Base-by-base conservation (phyloP, 2,888 invertebrate genomes). In the Troilus luridus region DNA sequence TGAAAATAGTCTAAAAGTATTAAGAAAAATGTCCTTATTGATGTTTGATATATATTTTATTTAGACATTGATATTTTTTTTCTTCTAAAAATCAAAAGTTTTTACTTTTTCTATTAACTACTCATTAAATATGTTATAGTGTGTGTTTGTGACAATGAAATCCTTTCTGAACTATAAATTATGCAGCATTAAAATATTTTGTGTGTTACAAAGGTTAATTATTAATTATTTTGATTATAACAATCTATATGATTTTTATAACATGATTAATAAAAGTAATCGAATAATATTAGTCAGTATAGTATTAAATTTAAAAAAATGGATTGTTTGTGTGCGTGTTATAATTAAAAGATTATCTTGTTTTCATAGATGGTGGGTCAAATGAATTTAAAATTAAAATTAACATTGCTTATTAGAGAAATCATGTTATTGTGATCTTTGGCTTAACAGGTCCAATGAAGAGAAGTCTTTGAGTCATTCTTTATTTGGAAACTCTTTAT, bases 401-500 rank as follows among this genome's bases (percentile, higher is more conserved):
- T 21, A 56, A 56, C 14, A 5, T 21, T 85, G 54, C 54, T 81
- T 81, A 81, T 21, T 54, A 21, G 54, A 54, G 54, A 81, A 54
- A 81, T 81, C 21, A 81, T 56, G 19, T 56, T 56, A n/a, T 58
- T 85, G 7, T 54, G 56, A 85, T 85, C 56, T 85, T 85, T 85
- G n/a, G n/a, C 56, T 85, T 85, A 56, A 85, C 85, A 85, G 85
- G 85, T 85, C 85, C n/a, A 85, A 85, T 88, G 62, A 59, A 88
- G 59, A 90, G 72, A 58, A 58, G 27, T 90, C 90, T n/a, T 90
- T 90, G 56, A 58, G 62, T 77, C 56, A 90, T 58, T 72, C 72
- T n/a, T 59, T 90, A 56, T 90, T 90, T 90, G 90, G 77, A 59
- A n/a, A 56, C 77, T 77, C 90, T 41, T 56, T 77, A 72, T 58